Conservation (phyloP, 1,140 invertebrate species). For the Brachionus angularis region DNA sequence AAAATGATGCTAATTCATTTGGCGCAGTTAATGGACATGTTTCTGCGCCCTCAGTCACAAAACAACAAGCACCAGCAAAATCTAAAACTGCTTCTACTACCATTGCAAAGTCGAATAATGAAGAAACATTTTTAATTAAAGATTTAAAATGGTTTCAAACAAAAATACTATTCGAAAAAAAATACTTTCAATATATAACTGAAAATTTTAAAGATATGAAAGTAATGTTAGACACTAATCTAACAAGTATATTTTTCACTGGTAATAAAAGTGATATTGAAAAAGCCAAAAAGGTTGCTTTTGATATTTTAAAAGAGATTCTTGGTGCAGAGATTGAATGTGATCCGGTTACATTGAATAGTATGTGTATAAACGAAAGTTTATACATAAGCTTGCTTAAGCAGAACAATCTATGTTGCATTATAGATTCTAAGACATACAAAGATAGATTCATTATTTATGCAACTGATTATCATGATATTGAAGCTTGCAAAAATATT, state of each 20-base stretch:
- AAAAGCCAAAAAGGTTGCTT: constrained; percentile 10
- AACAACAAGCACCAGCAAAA: neutral
- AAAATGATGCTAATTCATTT: no score
- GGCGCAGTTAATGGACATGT: no score
- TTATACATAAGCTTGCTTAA: neutral
- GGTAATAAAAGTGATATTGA: constrained; percentile 1
- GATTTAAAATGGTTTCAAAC: constrained; percentile 30
- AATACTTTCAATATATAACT: constrained; percentile 4
- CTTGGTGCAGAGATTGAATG: constrained; percentile 9
- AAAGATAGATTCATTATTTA: constrained; percentile 5
- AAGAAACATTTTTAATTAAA: constrained; percentile 9
- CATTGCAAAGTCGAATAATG: no score
- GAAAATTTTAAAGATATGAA: constrained; percentile 28
- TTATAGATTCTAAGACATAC: neutral
- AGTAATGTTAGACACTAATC: constrained; percentile 11
- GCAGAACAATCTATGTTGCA: neutral
- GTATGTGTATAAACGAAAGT: neutral
- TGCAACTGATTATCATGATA: neutral
- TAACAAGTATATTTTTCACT: constrained; percentile 23
- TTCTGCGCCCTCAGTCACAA: no score
- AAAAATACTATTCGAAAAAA: constrained; percentile 14
- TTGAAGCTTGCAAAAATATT: neutral
- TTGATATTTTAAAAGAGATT: neutral
- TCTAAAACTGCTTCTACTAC: neutral
- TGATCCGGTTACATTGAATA: neutral